Evolutionary conservation across 2,888 invertebrate genomes (phyloP), one percentile per base, ranked within the genome.

Genomic region (Megamerina dolium): DNA sequence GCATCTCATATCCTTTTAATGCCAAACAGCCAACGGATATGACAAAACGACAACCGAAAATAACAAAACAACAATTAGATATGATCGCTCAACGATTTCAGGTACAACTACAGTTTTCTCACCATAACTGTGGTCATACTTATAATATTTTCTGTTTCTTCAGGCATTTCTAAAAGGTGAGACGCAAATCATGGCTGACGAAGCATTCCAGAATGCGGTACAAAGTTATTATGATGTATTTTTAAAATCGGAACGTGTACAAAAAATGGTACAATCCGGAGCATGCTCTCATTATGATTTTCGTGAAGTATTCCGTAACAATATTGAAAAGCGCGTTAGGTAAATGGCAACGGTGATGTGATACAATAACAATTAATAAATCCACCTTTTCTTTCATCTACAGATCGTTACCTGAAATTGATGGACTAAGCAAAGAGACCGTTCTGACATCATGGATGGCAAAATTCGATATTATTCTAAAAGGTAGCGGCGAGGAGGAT

Each of bases 361-460:
- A 8, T 23, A 23, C 8, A 23, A 8, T 23, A 23, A 8, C 10
- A 8, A 23, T 23, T 23, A 8, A n/a, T n/a, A n/a, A n/a, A n/a
- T n/a, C n/a, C n/a, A n/a, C 23, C 10, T 10, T 23, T 23, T 8
- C 10, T 23, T 23, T 23, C 19, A 29, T 33, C 41, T 45, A 12
- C 69, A 86, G 93, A 74, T 94, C 93, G 66, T 79, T 99, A 65
- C 99, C 99, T 54, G 97, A 99, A 80, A 97, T 99, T 68, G 97
- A 99, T 75, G 99, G 99, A 54, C 76, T 99, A 59, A 96, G 94
- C 75, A 99, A 99, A 77, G 97, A 97, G 75, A 97, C 96, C 33
- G 97, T 99, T 31, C 77, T 97, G 54, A 94, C 94, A 52, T 96
- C 96, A 33, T 99, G 99, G 99, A 87, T 99, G 83, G 93, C 95